These are phyloP conservation scores for Heliconius aoede DNA, from an alignment of 2,888 invertebrate genomes.

Conservation along the genomic window DNA sequence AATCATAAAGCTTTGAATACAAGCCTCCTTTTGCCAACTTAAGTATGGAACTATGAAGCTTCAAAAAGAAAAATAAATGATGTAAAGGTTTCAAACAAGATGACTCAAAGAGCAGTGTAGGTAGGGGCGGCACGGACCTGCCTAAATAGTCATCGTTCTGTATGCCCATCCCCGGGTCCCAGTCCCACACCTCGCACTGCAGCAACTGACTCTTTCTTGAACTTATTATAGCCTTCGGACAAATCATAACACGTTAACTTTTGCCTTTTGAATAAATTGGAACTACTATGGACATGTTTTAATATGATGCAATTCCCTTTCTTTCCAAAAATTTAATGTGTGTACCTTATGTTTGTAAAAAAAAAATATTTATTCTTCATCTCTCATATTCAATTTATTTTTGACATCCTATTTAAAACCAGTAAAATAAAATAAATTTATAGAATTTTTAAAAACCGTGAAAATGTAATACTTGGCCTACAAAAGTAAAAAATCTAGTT, in stretches of 20 bases:
- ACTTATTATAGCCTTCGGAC: constrained; percentile 89
- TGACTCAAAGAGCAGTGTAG: constrained; percentile 55
- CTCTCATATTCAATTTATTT: background rate
- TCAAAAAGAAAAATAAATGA: constrained; percentile 40
- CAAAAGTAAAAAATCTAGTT: no score
- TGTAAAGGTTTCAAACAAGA: constrained; percentile 54
- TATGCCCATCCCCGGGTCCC: constrained; percentile 91
- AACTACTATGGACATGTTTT: background rate
- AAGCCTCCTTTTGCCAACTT: no score
- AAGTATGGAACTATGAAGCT: background rate
- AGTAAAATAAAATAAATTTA: background rate
- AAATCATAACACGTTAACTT: constrained; percentile 61
- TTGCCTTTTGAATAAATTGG: background rate
- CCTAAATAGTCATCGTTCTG: constrained; percentile 93
- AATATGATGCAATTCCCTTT: background rate
- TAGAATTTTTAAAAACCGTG: background rate
- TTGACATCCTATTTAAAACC: background rate
- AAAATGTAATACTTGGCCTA: background rate
- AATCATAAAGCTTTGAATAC: no score
- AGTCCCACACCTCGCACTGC: constrained; percentile 91
- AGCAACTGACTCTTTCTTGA: constrained; percentile 89
- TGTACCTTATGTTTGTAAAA: background rate
- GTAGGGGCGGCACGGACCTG: constrained; percentile 85
- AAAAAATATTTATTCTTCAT: background rate
- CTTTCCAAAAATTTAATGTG: background rate